Evolutionary conservation across 2,113 vertebrate species (phyloP), one percentile per base, ranked within the genome.

Genomic region (Cochlearius cochlearius): DNA sequence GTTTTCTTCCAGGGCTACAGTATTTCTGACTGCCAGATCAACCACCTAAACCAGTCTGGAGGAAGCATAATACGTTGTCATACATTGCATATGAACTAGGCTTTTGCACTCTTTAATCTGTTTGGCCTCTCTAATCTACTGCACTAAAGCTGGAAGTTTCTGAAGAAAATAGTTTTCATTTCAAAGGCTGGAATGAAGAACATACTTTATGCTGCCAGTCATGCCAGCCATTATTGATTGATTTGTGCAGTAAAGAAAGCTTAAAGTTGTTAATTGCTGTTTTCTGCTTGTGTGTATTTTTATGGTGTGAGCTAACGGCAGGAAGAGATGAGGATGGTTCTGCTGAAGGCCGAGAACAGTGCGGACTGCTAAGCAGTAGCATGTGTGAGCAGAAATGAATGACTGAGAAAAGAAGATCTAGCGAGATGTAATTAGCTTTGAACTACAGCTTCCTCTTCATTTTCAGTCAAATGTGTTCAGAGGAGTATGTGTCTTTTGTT

Each of bases 261-360:
- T 94, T 74, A 75, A 55, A 97, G 88, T 91, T 96, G 90, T 79
- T 95, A 96, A 94, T 93, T 96, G 88, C 90, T 97, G 95, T 90
- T 96, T 96, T 92, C 45, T 96, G 72, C 86, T 96, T 94, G 76
- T 86, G 76, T 94, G 62, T 96, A 97, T 95, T 96, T 96, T 96
- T 96, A 94, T 92, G 68, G 90, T 94, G 92, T 56, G 89, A 93
- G 72, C 59, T 92, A 94, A 92, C 67, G 26, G 87, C 82, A 92
- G 91, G 81, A 96, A 97, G 91, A 94, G 45, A 96, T 95, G 64
- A 93, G 92, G 91, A 92, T 67, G 80, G 86, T 23, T 88, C 85
- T 95, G 71, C 74, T 90, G 83, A 97, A 93, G 94, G 94, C 90
- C 58, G 30, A 85, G 93, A 90, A 84, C 67, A 79, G 80, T 88